phyloP scores from a whole-genome alignment of 2,888 invertebrate species.

The Punctoribates punctum region DNA sequence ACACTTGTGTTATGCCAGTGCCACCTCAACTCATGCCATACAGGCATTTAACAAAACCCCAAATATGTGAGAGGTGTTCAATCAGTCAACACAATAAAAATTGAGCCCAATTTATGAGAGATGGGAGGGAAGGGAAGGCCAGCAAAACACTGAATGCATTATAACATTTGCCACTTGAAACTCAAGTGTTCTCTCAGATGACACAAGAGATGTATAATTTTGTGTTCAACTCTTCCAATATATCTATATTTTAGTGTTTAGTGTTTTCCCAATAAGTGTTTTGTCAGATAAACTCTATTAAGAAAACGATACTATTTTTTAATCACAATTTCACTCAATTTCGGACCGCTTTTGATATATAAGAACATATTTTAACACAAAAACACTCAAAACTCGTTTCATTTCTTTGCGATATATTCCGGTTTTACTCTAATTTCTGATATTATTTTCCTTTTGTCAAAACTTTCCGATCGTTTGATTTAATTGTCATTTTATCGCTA shows the following conservation, averaged over 20 bases:
- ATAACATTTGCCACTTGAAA: slow-evolving; percentile 14
- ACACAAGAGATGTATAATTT: slow-evolving; percentile 29
- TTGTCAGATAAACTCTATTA: not conserved
- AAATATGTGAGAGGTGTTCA: slow-evolving; percentile 13
- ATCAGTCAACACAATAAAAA: slow-evolving; percentile 25
- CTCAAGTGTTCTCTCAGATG: slow-evolving; percentile 17
- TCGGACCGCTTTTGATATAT: not conserved
- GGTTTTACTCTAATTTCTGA: not conserved
- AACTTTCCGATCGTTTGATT: slow-evolving; percentile 1
- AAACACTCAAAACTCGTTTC: not conserved
- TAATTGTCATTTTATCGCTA: slow-evolving; percentile 6
- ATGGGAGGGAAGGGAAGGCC: not conserved
- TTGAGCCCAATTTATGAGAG: not conserved
- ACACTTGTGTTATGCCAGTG: not conserved
- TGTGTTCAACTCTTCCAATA: slow-evolving; percentile 16
- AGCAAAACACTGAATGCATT: not conserved
- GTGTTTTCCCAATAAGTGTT: not conserved
- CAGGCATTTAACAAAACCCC: slow-evolving; percentile 20
- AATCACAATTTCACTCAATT: not conserved
- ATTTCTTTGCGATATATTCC: not conserved
- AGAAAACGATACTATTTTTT: slow-evolving; percentile 11
- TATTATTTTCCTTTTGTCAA: not conserved
- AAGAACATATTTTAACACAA: not conserved
- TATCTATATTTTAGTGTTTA: slow-evolving; percentile 8
- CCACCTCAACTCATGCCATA: not conserved